Percentiles rank a stretch among this genome's conserved stretches.
phyloP scores from a whole-genome alignment of 2,113 vertebrate species.

The Ophthalmotilapia sp. region DNA sequence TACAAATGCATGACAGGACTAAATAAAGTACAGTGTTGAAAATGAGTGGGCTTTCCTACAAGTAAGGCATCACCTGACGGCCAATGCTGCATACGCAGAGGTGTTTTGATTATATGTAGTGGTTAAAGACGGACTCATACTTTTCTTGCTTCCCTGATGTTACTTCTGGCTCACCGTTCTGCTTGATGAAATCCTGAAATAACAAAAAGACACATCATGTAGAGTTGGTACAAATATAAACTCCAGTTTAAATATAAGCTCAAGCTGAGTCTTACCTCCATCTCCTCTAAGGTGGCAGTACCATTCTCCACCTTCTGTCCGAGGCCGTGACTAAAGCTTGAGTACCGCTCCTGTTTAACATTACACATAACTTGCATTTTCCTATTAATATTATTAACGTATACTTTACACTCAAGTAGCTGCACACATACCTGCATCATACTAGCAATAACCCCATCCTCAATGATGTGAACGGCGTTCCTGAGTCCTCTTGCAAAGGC shows the following conservation, averaged over 20 bases:
- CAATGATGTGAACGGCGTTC: slow-evolving; percentile 51
- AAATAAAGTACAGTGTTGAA: background rate
- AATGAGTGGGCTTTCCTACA: background rate
- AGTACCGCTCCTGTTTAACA: slow-evolving; percentile 55
- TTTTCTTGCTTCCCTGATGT: slow-evolving; percentile 69
- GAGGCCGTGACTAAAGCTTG: slow-evolving; percentile 54
- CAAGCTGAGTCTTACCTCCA: slow-evolving; percentile 37
- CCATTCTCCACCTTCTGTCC: slow-evolving; percentile 56
- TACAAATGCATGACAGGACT: background rate
- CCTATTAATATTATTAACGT: background rate
- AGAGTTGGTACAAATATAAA: background rate
- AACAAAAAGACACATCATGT: background rate
- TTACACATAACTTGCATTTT: background rate
- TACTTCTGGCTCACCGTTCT: slow-evolving; percentile 53
- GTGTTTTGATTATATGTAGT: slow-evolving; percentile 45
- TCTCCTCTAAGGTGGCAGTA: slow-evolving; percentile 56
- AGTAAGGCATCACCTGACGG: background rate
- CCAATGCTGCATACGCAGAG: background rate
- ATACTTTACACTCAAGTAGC: background rate
- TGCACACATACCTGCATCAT: slow-evolving; percentile 52
- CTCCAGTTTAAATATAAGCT: background rate
- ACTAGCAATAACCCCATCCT: slow-evolving; percentile 49
- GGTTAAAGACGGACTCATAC: slow-evolving; percentile 65
- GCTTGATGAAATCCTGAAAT: slow-evolving; percentile 54
- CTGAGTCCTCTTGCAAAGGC: slow-evolving; percentile 63